phyloP scores from a whole-genome alignment of 2,888 invertebrate genomes.

The Punctoribates punctum region DNA sequence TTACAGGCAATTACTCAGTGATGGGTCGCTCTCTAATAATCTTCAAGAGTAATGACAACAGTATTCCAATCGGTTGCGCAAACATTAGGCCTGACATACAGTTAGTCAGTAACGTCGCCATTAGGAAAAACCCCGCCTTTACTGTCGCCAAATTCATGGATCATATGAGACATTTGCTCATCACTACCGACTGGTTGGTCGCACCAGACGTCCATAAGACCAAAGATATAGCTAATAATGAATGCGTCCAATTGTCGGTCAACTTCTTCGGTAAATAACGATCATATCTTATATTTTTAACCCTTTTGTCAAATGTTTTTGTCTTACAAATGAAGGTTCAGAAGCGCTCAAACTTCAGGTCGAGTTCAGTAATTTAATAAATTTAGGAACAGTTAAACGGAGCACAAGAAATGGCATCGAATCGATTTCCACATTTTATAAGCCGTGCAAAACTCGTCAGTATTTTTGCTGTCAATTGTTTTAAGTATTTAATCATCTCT shows the following conservation, averaged over 20 bases:
- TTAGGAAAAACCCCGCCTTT: constrained; percentile 80
- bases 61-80: constrained; percentile 74
- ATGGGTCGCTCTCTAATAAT: constrained; percentile 81
- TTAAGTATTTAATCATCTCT: neutral
- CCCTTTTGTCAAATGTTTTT: neutral
- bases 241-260: constrained; percentile 77
- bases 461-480: constrained; percentile 28
- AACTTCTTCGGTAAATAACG: constrained; percentile 68
- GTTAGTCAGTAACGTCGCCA: constrained; percentile 80
- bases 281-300: neutral
- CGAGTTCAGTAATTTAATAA: constrained; percentile 67
- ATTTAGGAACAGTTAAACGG: constrained; percentile 48
- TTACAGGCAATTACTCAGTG: constrained; percentile 60
- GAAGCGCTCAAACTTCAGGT: constrained; percentile 72
- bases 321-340: constrained; percentile 59
- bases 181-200: constrained; percentile 84
- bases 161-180: constrained; percentile 74
- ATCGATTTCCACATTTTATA: constrained; percentile 48
- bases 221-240: constrained; percentile 68
- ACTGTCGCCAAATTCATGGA: constrained; percentile 81
- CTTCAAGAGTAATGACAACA: constrained; percentile 66
- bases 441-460: constrained; percentile 48
- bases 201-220: constrained; percentile 46
- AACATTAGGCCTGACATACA: constrained; percentile 87
- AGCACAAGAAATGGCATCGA: constrained; percentile 44